Evolutionary conservation across 2,888 invertebrate genomes (phyloP).

Genomic region (Druceiella hillmani): DNA sequence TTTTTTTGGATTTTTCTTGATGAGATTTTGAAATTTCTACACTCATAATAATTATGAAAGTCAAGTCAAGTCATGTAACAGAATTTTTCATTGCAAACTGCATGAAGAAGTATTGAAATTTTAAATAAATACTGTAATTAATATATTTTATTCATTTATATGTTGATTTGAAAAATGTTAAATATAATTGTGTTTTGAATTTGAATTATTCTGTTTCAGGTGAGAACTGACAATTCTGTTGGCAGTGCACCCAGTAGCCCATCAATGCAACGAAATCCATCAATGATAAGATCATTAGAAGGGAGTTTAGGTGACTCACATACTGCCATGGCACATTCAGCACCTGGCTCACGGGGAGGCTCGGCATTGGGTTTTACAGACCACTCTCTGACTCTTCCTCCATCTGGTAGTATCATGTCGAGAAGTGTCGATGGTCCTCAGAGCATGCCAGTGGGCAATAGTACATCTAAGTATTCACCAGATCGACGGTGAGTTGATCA

Average conservation of each 20-base stretch:
- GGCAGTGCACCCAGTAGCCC: slow-evolving; percentile 59
- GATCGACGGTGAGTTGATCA: too few species aligned
- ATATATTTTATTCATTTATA: not conserved
- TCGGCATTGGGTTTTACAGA: slow-evolving; percentile 39
- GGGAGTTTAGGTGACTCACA: slow-evolving; percentile 28
- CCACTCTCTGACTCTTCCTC: slow-evolving; percentile 32
- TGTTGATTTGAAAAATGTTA: not conserved
- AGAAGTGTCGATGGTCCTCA: slow-evolving; percentile 57
- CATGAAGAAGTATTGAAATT: not conserved
- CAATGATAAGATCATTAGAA: slow-evolving; percentile 27
- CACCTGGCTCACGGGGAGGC: slow-evolving; percentile 47
- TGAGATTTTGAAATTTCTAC: slow-evolving; percentile 22
- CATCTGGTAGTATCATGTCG: slow-evolving; percentile 39
- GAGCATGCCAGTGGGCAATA: slow-evolving; percentile 39
- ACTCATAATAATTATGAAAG: too few species aligned
- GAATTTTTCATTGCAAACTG: not conserved
- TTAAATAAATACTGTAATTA: not conserved
- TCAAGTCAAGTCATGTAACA: not conserved
- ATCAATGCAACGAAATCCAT: slow-evolving; percentile 23
- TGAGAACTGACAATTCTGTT: slow-evolving; percentile 50
- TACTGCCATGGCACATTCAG: slow-evolving; percentile 32
- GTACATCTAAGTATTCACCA: slow-evolving; percentile 20
- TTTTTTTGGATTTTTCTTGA: slow-evolving; percentile 26
- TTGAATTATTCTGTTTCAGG: slow-evolving; percentile 26
- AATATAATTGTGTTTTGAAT: slow-evolving; percentile 1